Evolutionary conservation across 2,113 vertebrate genomes (phyloP), one percentile per base, ranked within the genome.

Genomic region (Anguilla rostrata): DNA sequence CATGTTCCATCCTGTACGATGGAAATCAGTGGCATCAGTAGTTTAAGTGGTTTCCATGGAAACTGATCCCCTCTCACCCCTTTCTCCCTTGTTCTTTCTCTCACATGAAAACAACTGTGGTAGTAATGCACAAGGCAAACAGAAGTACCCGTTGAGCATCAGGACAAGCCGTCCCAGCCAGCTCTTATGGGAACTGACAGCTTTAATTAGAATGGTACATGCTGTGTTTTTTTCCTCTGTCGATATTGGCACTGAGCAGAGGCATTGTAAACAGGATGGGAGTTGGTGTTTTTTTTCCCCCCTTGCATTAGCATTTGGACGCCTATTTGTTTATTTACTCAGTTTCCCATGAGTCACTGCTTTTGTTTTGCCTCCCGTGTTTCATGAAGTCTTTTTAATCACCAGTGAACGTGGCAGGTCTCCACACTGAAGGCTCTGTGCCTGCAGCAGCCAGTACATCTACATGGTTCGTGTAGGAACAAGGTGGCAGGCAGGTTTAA

Each of bases 41-140:
- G 89, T 91, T 92, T 86, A 87, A 91, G 87, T 92, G 91, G 94
- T 96, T 95, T 94, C 95, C 94, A 96, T 95, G 91, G 95, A 92
- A 95, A 96, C 95, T 91, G 91, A 79, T 53, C 86, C 91, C 8
- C 43, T 2, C 43, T 46, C 43, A 1, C 43, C 43, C 43, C 43
- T 90, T 94, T 93, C 95, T 92, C 94, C 94, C 92, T 91, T 90
- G 89, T 92, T 78, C 75, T 89, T 92, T 89, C 91, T 92, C 90
- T 84, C 80, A 82, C 85, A 84, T 90, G 81, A 90, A 90, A 92
- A 86, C 46, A 80, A 86, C 87, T 87, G 46, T 22, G 57, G 46
- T 71, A 87, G 83, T 86, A 91, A 91, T 87, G 75, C 85, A 87
- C 83, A 90, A 86, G 85, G 88, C 84, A 20, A 85, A 91, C 89